A percentile compares a stretch with the other conserved stretches of the same genome.
Conservation (phyloP, 2,888 invertebrate species). For the Lepidocyrtinus sp. region DNA sequence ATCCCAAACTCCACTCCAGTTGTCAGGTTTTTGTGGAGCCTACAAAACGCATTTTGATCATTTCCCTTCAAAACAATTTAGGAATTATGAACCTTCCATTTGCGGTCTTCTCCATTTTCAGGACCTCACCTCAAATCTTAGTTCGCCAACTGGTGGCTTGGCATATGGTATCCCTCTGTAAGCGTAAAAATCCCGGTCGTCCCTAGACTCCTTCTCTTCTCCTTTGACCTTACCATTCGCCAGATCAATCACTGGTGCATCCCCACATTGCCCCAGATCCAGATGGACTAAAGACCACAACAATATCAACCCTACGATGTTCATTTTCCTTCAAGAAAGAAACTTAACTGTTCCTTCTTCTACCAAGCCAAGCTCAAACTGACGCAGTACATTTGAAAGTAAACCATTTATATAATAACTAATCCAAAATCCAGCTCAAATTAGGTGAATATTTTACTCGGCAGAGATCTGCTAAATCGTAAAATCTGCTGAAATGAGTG, state of each 20-base stretch:
- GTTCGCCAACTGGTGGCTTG: constrained; percentile 33
- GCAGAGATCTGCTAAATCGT: no score
- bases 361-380: no score
- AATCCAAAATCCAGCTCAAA: no score
- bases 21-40: constrained; percentile 61
- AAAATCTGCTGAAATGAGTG: no score
- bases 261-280: neutral
- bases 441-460: no score
- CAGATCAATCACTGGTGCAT: constrained; percentile 56
- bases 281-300: neutral
- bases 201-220: constrained; percentile 61
- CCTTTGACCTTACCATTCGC: constrained; percentile 59
- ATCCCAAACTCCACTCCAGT: constrained; percentile 63
- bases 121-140: constrained; percentile 53
- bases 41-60: constrained; percentile 22
- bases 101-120: no score
- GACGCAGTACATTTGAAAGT: no score
- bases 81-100: neutral
- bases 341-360: neutral
- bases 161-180: constrained; percentile 65
- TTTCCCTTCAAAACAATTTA: neutral
- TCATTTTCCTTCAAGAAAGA: neutral
- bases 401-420: no score
- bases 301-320: neutral
- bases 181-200: constrained; percentile 62